Evolutionary conservation across 2,113 vertebrate species (phyloP).

Genomic region (Thalassoma bifasciatum): DNA sequence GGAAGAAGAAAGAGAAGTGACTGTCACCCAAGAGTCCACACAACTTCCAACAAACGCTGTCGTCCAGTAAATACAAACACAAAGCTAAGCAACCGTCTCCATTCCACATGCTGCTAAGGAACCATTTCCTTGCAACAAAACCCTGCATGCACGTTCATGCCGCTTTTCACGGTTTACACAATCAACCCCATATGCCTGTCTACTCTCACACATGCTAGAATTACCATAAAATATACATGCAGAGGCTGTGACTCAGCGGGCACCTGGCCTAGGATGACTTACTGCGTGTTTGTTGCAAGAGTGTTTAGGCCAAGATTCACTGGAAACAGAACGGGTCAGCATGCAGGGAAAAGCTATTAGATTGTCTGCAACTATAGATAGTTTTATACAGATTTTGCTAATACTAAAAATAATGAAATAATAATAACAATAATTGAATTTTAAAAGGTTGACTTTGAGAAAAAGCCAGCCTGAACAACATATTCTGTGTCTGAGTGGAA

Average conservation of each 20-base stretch:
- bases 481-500: background rate
- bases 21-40: constrained; percentile 2
- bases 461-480: background rate
- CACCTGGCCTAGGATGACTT: constrained; percentile 21
- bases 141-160: constrained; percentile 23
- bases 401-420: no score
- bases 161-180: constrained; percentile 33
- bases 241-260: constrained; percentile 40
- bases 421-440: no score
- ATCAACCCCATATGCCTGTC: background rate
- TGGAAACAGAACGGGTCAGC: constrained; percentile 8
- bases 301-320: background rate
- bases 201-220: constrained; percentile 53
- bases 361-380: no score
- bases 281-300: background rate
- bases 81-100: constrained; percentile 56
- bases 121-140: background rate
- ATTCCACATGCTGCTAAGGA: constrained; percentile 10
- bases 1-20: background rate
- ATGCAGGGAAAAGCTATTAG: no score
- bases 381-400: no score
- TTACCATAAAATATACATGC: constrained; percentile 77
- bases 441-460: no score
- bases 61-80: background rate
- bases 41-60: background rate